phyloP scores from a whole-genome alignment of 2,797 vertebrate species.

The Xiphophorus birchmanni region DNA sequence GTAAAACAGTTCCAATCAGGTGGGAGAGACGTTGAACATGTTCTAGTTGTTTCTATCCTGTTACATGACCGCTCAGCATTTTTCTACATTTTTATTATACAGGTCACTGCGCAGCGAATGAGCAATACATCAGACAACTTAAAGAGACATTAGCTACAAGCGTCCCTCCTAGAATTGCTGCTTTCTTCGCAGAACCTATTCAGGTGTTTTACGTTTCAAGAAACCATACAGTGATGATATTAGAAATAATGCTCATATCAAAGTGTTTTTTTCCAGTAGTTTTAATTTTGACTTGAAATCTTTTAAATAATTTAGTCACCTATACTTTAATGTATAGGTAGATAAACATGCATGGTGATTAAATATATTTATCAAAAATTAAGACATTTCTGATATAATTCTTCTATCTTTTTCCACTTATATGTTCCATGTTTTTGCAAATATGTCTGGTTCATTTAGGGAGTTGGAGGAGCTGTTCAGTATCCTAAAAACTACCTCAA shows the following conservation, averaged over 20 bases:
- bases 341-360: background rate
- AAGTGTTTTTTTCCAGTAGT: background rate
- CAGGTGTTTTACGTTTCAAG: slow-evolving; percentile 78
- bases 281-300: background rate
- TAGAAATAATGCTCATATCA: background rate
- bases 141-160: slow-evolving; percentile 88
- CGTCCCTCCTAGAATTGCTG: slow-evolving; percentile 86
- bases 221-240: background rate
- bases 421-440: background rate
- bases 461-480: slow-evolving; percentile 90
- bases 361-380: background rate
- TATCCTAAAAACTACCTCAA: slow-evolving; percentile 91
- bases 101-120: slow-evolving; percentile 89
- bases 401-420: too few species aligned
- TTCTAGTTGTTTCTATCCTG: too few species aligned
- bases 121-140: slow-evolving; percentile 89
- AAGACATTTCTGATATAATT: background rate
- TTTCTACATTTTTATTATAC: slow-evolving; percentile 32
- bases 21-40: background rate
- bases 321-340: background rate
- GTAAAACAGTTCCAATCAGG: too few species aligned
- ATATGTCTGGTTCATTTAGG: slow-evolving; percentile 59
- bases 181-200: slow-evolving; percentile 93
- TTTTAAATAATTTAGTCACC: background rate
- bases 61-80: background rate